Evolutionary conservation across 2,888 invertebrate species (phyloP).

Genomic region (Sarcophaga subvicina): DNA sequence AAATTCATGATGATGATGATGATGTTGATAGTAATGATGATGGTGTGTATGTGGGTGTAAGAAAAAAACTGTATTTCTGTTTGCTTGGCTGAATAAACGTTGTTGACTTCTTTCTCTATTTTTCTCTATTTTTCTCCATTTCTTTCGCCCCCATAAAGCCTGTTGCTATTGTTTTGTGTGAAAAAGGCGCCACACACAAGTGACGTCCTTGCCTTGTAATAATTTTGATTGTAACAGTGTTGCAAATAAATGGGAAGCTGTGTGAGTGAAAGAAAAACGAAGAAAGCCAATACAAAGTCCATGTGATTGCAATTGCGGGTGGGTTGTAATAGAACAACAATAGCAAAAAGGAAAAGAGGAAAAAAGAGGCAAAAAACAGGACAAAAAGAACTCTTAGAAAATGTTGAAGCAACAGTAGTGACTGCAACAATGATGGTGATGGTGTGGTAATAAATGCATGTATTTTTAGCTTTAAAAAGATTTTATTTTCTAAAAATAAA

Average conservation of each 20-base stretch:
- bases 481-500: too few species aligned
- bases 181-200: constrained; percentile 58
- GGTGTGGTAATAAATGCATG: too few species aligned
- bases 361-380: background rate
- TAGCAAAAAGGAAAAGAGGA: background rate
- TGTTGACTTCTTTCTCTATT: background rate
- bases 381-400: background rate
- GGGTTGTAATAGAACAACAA: constrained; percentile 7
- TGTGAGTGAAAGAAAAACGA: background rate
- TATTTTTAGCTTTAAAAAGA: too few species aligned
- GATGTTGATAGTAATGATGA: background rate
- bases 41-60: background rate
- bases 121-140: background rate
- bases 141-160: background rate
- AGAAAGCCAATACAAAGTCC: background rate
- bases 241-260: background rate
- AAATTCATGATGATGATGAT: constrained; percentile 21
- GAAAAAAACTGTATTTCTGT: too few species aligned
- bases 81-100: background rate
- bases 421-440: background rate
- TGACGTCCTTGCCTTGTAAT: constrained; percentile 54
- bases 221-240: constrained; percentile 13
- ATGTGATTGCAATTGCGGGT: background rate
- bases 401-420: background rate
- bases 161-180: background rate